phyloP scores from a whole-genome alignment of 2,113 vertebrate species.

The Chlamydotis undulata region DNA sequence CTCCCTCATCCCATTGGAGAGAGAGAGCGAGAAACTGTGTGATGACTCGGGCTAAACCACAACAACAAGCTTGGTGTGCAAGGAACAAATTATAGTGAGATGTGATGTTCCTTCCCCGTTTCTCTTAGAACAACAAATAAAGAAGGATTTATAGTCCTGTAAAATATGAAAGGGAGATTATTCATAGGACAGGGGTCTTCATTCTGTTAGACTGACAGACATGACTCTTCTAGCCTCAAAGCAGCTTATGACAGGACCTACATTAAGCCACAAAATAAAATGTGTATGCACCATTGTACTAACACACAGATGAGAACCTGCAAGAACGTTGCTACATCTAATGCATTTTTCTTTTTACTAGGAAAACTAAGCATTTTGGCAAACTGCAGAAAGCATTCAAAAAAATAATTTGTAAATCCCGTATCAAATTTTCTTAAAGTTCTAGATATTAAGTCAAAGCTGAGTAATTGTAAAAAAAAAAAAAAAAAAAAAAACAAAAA shows the following conservation, averaged over 20 bases:
- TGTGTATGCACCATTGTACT: background rate
- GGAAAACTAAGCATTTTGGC: background rate
- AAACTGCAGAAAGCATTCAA: background rate
- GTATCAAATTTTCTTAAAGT: background rate
- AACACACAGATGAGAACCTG: background rate
- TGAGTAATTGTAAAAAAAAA: background rate
- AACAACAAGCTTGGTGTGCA: background rate
- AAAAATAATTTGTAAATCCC: background rate
- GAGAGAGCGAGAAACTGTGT: too few relatives aligned
- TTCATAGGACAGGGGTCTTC: background rate
- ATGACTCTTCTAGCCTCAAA: background rate
- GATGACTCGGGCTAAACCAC: too few relatives aligned
- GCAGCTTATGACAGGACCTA: background rate
- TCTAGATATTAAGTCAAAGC: background rate
- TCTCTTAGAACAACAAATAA: background rate
- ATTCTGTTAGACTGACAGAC: background rate
- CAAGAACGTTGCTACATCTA: background rate
- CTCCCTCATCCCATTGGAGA: too few relatives aligned
- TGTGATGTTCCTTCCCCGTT: background rate
- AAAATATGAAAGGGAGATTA: background rate
- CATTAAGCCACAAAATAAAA: background rate
- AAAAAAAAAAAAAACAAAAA: background rate
- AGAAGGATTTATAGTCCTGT: background rate
- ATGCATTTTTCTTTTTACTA: background rate
- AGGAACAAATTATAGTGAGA: background rate